Base-by-base conservation (phyloP, 1,140 invertebrate genomes). In the Liolophura sinensis region DNA sequence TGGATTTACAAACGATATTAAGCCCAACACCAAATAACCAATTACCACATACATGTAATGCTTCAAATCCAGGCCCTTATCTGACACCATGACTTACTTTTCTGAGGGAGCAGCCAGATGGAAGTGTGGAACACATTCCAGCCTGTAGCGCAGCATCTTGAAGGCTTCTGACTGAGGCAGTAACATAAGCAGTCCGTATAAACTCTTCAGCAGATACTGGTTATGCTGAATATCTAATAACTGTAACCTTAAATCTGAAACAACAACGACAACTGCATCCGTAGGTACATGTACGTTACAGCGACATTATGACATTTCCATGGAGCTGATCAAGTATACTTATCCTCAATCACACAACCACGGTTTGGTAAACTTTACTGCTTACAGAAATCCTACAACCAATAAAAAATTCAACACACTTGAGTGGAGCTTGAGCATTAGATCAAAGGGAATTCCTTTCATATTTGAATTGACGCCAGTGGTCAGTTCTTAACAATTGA, bases 131-230 rank as follows among this genome's bases (percentile, higher is more conserved):
- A 97, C 92, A 80, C 95, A 96, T 77, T 95, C 90, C 61, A 99
- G 87, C 68, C 97, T 88, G 75, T 91, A 90, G 65, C 92, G 89
- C 57, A 99, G 87, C 46, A 92, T 91, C 73, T 92, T 90, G 85
- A 99, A 99, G 14, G 96, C 95, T 78, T 98, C 95, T 55, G 92
- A 96, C 87, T 99, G 97, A 24, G 97, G 97, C 69, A 99, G 86
- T 61, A 99, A 86, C 97, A 99, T 99, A 12, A 99, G 86, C 22
- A 99, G 88, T 1, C 96, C 96, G 85, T 97, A 99, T 52, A 99
- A 86, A 48, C 95, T 93, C 77, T 93, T 90, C 1, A 97, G 89
- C 71, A 99, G 87, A 75, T 92, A 88, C 63, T 89, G 89, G 77
- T 93, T 93, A 72, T 89, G 86, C 65, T 91, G 89, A 27, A 90